phyloP scores from a whole-genome alignment of 2,797 vertebrate species.

The Rhabdophis nuchalis region DNA sequence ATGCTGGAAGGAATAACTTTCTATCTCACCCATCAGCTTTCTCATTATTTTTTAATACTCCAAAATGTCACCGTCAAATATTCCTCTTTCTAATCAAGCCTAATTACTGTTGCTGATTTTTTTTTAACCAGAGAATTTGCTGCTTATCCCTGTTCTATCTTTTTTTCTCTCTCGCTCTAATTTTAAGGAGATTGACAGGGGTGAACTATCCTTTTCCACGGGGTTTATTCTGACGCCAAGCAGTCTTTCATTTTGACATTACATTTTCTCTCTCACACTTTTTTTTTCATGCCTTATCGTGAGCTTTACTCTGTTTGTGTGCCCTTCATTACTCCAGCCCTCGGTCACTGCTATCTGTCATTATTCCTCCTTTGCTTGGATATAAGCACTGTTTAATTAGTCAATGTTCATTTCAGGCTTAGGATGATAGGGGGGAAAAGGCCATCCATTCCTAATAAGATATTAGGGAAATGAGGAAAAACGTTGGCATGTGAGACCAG shows the following conservation, averaged over 20 bases:
- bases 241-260: conserved; percentile 41
- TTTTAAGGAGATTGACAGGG: background rate
- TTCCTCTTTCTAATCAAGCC: conserved; percentile 21
- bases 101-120: conserved; percentile 34
- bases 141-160: background rate
- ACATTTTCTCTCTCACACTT: background rate
- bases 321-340: background rate
- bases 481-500: background rate
- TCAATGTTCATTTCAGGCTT: background rate
- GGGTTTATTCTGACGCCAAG: conserved; percentile 21
- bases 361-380: background rate
- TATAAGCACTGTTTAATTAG: conserved; percentile 34
- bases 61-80: conserved; percentile 10
- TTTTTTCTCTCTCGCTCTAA: background rate
- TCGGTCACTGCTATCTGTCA: accelerated
- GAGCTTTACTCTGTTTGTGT: conserved; percentile 32
- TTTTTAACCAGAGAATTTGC: conserved; percentile 27
- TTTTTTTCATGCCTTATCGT: conserved; percentile 1
- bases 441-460: conserved; percentile 10
- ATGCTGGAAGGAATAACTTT: background rate
- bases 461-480: conserved; percentile 14
- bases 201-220: conserved; percentile 26
- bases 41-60: conserved; percentile 24
- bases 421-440: background rate
- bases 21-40: background rate